Conservation (phyloP, 2,797 vertebrate genomes). For the Sebastes reedi region DNA sequence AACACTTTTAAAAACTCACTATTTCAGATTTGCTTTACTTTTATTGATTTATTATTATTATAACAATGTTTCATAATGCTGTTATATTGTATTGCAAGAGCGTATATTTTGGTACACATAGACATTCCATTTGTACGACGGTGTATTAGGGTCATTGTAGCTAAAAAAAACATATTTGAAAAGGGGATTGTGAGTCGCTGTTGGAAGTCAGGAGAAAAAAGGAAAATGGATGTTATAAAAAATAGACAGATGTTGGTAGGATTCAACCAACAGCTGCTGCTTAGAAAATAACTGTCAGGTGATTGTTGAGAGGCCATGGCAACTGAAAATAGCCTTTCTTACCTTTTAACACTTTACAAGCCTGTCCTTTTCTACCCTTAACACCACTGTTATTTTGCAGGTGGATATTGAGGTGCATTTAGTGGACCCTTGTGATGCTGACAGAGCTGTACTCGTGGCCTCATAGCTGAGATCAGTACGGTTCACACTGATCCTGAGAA, state of each 20-base stretch:
- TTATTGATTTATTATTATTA: not conserved
- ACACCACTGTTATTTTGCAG: not conserved
- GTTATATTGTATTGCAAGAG: not conserved
- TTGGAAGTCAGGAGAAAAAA: not conserved
- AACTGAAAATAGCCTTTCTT: not conserved
- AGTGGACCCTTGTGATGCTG: not conserved
- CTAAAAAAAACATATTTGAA: not conserved
- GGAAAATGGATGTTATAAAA: not conserved
- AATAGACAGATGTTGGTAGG: not conserved
- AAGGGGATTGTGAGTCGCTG: not conserved
- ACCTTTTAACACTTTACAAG: too few species aligned
- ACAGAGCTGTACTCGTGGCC: not conserved
- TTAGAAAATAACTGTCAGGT: not conserved
- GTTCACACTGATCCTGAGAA: not conserved
- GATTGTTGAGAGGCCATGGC: not conserved
- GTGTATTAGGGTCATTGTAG: too few species aligned
- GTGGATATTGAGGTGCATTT: not conserved
- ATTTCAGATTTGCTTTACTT: not conserved
- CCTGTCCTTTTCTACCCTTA: not conserved
- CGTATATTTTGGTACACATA: not conserved
- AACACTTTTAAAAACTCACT: not conserved
- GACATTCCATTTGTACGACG: too few species aligned
- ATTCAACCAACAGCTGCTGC: not conserved
- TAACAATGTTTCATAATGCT: not conserved
- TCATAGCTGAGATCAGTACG: not conserved